Evolutionary conservation across 2,888 invertebrate species (phyloP).

Genomic region (Dusona sp.): DNA sequence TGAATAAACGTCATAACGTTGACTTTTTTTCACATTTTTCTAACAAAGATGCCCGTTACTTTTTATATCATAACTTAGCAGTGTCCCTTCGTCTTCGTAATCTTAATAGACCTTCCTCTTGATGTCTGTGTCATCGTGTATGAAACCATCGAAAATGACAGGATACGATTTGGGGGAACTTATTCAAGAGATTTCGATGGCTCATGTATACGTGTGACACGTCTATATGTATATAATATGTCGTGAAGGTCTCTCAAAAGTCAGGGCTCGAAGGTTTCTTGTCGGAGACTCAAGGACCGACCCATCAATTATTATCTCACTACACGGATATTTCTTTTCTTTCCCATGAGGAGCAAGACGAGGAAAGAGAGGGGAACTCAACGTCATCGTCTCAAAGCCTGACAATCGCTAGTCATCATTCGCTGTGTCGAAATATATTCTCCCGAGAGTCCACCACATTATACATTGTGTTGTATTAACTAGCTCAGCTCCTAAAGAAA

Average conservation of each 20-base stretch:
- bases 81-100: conserved; percentile 12
- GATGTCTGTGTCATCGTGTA: conserved; percentile 41
- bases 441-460: conserved; percentile 35
- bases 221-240: conserved; percentile 14
- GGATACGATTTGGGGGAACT: conserved; percentile 56
- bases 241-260: conserved; percentile 56
- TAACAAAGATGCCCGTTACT: not conserved
- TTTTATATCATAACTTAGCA: conserved; percentile 21
- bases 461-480: conserved; percentile 50
- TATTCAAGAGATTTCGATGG: conserved; percentile 55
- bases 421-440: conserved; percentile 65
- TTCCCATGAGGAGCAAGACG: conserved; percentile 10
- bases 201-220: not conserved
- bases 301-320: conserved; percentile 67
- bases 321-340: conserved; percentile 54
- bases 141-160: conserved; percentile 52
- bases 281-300: conserved; percentile 55
- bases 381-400: conserved; percentile 50
- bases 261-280: conserved; percentile 28
- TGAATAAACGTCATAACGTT: not conserved
- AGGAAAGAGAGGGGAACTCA: conserved; percentile 19
- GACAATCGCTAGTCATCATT: conserved; percentile 64
- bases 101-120: conserved; percentile 15
- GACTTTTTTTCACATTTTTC: not conserved
- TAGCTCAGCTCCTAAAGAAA: conserved; percentile 52